Conservation (phyloP, 2,888 invertebrate genomes). For the Antitype chi region DNA sequence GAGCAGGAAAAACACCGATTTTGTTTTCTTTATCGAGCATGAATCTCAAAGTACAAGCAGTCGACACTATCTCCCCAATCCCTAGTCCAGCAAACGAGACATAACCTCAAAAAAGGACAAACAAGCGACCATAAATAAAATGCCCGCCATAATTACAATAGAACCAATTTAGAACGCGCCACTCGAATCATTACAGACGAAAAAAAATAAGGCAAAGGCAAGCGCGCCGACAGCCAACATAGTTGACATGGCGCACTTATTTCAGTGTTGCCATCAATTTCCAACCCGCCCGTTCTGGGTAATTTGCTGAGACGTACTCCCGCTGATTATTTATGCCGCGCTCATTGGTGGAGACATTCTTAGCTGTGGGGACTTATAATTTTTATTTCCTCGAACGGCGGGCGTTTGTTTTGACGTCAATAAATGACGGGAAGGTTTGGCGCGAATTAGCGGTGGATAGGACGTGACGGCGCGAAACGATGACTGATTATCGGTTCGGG, state of each 20-base stretch:
- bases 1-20: not conserved
- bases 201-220: slow-evolving; percentile 72
- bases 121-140: slow-evolving; percentile 59
- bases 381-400: slow-evolving; percentile 69
- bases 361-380: slow-evolving; percentile 74
- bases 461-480: slow-evolving; percentile 56
- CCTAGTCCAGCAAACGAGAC: slow-evolving; percentile 22
- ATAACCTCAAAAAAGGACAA: slow-evolving; percentile 45
- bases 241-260: slow-evolving; percentile 81
- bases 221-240: slow-evolving; percentile 74
- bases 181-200: slow-evolving; percentile 67
- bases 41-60: not conserved
- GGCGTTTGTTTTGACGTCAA: slow-evolving; percentile 76
- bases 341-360: slow-evolving; percentile 81
- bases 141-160: slow-evolving; percentile 68
- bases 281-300: slow-evolving; percentile 83
- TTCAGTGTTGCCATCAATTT: slow-evolving; percentile 80
- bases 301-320: slow-evolving; percentile 86
- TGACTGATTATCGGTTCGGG: slow-evolving; percentile 55
- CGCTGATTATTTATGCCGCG: slow-evolving; percentile 85
- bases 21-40: not conserved
- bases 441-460: slow-evolving; percentile 66
- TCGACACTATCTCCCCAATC: slow-evolving; percentile 19
- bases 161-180: slow-evolving; percentile 76
- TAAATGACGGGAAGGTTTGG: slow-evolving; percentile 71